These are phyloP conservation scores for Takifugu bimaculatus DNA, from an alignment of 2,113 vertebrate genomes.

Conservation along the genomic window DNA sequence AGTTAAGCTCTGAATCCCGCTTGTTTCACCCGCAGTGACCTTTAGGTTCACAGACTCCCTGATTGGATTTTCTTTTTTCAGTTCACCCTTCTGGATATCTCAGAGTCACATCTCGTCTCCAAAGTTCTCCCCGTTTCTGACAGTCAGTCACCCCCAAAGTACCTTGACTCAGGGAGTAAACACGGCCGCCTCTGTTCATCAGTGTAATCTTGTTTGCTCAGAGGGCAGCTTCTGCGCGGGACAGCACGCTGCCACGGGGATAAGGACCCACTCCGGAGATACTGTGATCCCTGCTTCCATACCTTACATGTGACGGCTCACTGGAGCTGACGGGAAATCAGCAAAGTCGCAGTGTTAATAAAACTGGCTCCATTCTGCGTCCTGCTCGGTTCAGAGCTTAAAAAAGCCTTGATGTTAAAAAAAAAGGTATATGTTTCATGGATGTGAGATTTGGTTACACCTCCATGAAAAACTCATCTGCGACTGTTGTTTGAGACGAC, in stretches of 20 bases:
- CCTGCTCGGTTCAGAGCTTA: neutral
- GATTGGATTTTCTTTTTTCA: neutral
- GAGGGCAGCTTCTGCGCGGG: slow-evolving; percentile 37
- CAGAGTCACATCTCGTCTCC: slow-evolving; percentile 21
- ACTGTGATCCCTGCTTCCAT: slow-evolving; percentile 27
- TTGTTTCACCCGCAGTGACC: neutral
- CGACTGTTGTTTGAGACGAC: slow-evolving; percentile 29
- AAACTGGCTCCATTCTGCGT: too few relatives aligned
- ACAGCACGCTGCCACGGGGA: slow-evolving; percentile 30
- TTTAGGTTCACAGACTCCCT: neutral
- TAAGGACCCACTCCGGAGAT: slow-evolving; percentile 28
- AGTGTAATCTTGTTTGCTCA: slow-evolving; percentile 65
- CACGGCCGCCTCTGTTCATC: slow-evolving; percentile 57
- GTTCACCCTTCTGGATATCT: slow-evolving; percentile 16
- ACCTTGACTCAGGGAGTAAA: slow-evolving; percentile 58
- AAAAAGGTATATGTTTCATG: neutral
- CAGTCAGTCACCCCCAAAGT: slow-evolving; percentile 57
- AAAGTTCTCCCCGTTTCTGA: slow-evolving; percentile 21
- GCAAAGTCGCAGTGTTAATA: neutral
- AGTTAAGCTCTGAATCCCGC: too few relatives aligned
- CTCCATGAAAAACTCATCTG: slow-evolving; percentile 22
- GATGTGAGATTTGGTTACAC: neutral
- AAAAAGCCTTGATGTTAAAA: slow-evolving; percentile 2
- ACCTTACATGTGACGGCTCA: slow-evolving; percentile 1
- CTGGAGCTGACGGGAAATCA: neutral